These are phyloP conservation scores for Spea bombifrons DNA, from an alignment of 2,113 vertebrate species.

Conservation along the genomic window DNA sequence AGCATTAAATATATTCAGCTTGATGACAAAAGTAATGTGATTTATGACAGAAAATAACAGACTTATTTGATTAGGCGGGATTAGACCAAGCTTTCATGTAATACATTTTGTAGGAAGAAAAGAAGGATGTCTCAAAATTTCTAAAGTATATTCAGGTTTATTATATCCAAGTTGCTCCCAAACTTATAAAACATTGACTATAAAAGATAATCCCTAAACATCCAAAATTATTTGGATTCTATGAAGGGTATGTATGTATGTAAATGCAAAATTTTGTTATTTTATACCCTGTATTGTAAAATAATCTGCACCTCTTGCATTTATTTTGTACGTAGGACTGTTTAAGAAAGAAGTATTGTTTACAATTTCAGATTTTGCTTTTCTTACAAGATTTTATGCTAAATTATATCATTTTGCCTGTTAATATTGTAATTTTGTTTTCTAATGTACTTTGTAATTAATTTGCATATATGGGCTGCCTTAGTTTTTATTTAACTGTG, in stretches of 20 bases:
- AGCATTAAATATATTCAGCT: neutral
- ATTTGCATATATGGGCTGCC: slow-evolving; percentile 38
- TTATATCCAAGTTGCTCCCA: neutral
- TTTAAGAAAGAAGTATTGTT: slow-evolving; percentile 20
- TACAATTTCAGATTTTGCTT: slow-evolving; percentile 27
- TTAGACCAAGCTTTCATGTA: neutral
- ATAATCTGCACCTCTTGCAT: neutral
- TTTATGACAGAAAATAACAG: no score
- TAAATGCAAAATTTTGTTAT: neutral
- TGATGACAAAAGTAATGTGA: neutral
- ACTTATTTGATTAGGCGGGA: no score
- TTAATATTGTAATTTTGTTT: neutral
- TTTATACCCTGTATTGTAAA: slow-evolving; percentile 19
- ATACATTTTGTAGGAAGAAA: neutral
- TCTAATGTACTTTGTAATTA: slow-evolving; percentile 10
- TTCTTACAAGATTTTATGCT: slow-evolving; percentile 31
- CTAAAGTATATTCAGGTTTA: no score
- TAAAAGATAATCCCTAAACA: slow-evolving; percentile 11
- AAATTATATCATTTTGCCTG: slow-evolving; percentile 26
- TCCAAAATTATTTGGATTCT: neutral
- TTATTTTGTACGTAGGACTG: slow-evolving; percentile 31
- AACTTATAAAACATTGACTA: neutral
- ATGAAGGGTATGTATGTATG: neutral
- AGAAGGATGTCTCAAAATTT: neutral
- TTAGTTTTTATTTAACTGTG: slow-evolving; percentile 36